Conservation (phyloP, 2,888 invertebrate genomes). For the Clunio marinus region DNA sequence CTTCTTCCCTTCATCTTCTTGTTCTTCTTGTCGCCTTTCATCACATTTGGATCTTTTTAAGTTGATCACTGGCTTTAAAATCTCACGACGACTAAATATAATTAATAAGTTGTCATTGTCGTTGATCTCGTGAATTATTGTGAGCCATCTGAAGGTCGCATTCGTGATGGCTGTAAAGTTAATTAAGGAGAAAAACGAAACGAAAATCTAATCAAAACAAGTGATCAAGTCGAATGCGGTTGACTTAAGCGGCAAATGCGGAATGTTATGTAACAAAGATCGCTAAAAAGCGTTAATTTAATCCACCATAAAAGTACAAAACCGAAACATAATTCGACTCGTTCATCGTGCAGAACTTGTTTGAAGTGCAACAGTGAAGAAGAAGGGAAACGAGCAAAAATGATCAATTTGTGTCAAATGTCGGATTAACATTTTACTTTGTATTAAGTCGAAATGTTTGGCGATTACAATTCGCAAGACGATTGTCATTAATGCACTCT, state of each 20-base stretch:
- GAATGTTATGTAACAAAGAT: background rate
- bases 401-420: slow-evolving; percentile 39
- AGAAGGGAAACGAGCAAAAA: background rate
- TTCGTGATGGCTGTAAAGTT: background rate
- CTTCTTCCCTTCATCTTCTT: no score
- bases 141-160: background rate
- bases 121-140: background rate
- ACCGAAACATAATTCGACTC: background rate
- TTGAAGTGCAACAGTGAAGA: slow-evolving; percentile 1
- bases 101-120: background rate
- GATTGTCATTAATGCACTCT: background rate
- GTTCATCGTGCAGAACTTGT: background rate
- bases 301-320: background rate
- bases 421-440: slow-evolving; percentile 36
- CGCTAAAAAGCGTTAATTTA: background rate
- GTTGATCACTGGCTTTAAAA: background rate
- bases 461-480: background rate
- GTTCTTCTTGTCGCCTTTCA: background rate
- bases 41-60: background rate
- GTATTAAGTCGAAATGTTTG: slow-evolving; percentile 27
- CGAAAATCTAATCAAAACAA: background rate
- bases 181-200: background rate
- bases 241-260: background rate
- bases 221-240: background rate
- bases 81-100: background rate